These are phyloP conservation scores for Drosophila bocki DNA, from an alignment of 1,140 invertebrate genomes.

Conservation along the genomic window DNA sequence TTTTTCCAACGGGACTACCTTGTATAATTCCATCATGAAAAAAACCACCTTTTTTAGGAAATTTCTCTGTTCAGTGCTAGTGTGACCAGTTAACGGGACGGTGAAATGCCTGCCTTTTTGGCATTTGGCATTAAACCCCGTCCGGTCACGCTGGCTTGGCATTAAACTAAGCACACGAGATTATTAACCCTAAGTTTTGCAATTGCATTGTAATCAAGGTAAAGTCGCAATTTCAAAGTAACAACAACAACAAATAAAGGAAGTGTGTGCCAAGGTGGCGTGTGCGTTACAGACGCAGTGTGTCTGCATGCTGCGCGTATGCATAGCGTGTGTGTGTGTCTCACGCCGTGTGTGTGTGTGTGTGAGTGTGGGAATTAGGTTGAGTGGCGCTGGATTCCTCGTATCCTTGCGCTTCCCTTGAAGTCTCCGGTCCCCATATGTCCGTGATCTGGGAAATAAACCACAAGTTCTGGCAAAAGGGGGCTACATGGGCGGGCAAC, in stretches of 20 bases:
- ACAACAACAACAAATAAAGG: background rate
- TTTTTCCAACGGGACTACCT: too few relatives aligned
- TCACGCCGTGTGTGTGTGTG: background rate
- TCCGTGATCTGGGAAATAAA: too few relatives aligned
- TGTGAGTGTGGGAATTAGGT: slow-evolving; percentile 38
- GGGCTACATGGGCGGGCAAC: background rate
- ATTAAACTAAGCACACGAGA: slow-evolving; percentile 5
- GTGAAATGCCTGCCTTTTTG: background rate
- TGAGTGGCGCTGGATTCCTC: slow-evolving; percentile 30
- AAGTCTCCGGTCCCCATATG: background rate
- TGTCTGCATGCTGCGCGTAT: slow-evolving; percentile 1
- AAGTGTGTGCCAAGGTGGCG: background rate
- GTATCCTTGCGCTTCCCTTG: slow-evolving; percentile 6
- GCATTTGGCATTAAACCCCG: background rate
- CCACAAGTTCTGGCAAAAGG: background rate
- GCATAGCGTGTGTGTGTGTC: background rate
- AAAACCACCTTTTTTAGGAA: too few relatives aligned
- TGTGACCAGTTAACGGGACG: background rate
- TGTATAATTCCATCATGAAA: too few relatives aligned
- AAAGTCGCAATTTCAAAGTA: slow-evolving; percentile 23
- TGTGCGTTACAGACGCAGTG: background rate
- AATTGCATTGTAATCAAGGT: slow-evolving; percentile 58
- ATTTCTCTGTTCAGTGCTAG: background rate
- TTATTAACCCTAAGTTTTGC: slow-evolving; percentile 9
- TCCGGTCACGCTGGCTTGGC: background rate